Percentiles rank a stretch among this genome's conserved stretches.
phyloP scores from a whole-genome alignment of 2,797 vertebrate genomes.

The Centropyge bicolor region DNA sequence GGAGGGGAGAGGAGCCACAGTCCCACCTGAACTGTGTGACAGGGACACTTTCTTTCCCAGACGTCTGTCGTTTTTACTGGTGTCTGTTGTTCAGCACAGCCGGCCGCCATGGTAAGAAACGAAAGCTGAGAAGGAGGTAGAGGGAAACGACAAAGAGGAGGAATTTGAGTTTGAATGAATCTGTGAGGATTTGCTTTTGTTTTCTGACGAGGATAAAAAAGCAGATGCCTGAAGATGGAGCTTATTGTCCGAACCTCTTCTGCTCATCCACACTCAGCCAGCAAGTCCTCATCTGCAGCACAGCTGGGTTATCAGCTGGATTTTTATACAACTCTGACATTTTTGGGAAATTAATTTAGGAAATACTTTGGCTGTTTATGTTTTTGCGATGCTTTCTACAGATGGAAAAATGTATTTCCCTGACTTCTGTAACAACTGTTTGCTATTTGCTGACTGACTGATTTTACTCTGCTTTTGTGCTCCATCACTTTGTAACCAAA shows the following conservation, averaged over 20 bases:
- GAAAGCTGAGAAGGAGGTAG: conserved; percentile 19
- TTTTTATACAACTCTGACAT: conserved; percentile 1
- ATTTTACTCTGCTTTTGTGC: conserved; percentile 27
- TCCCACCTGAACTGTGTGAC: conserved; percentile 43
- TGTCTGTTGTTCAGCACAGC: conserved; percentile 63
- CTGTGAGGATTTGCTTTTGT: conserved; percentile 39
- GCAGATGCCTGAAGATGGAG: conserved; percentile 46
- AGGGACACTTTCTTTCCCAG: conserved; percentile 42
- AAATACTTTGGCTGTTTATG: background rate
- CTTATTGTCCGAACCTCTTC: conserved; percentile 3
- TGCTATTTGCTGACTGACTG: background rate
- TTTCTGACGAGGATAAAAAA: conserved; percentile 38
- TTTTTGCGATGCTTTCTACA: background rate
- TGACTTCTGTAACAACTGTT: background rate
- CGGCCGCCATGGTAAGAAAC: conserved; percentile 83
- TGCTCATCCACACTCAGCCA: background rate
- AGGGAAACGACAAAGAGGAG: conserved; percentile 12
- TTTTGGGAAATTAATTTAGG: background rate
- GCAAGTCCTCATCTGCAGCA: conserved; percentile 28
- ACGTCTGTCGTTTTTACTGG: conserved; percentile 29
- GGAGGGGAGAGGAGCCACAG: conserved; percentile 36
- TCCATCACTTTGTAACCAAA: conserved; percentile 35
- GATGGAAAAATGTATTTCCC: background rate
- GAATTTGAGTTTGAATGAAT: conserved; percentile 12
- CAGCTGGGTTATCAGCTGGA: conserved; percentile 41